phyloP scores from a whole-genome alignment of 2,888 invertebrate species.

The Chamaedrilus cognettii region DNA sequence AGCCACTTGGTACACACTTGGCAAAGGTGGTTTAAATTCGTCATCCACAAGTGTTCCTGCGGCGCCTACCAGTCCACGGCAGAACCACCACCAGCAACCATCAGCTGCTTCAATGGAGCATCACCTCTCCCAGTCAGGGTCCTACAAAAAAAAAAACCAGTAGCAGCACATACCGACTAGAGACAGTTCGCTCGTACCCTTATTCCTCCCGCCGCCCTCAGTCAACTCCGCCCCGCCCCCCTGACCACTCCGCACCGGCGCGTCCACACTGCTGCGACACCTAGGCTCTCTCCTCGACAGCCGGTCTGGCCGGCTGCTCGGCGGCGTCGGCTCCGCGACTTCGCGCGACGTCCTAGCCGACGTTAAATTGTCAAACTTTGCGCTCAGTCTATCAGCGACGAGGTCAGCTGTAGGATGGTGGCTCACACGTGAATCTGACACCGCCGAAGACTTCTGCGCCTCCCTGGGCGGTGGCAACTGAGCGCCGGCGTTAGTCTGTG shows the following conservation, averaged over 20 bases:
- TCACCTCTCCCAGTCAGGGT: background rate
- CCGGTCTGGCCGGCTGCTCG: background rate
- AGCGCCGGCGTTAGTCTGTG: too few species aligned
- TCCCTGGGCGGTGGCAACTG: too few species aligned
- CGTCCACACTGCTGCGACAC: background rate
- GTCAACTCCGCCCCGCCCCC: background rate
- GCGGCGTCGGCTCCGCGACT: conserved; percentile 2
- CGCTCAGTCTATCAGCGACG: background rate
- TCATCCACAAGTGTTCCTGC: too few species aligned
- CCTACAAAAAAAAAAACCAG: too few species aligned
- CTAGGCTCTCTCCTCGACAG: conserved; percentile 1
- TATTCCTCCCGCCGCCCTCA: background rate
- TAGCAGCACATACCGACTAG: background rate
- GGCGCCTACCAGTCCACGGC: background rate
- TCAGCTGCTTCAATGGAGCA: background rate
- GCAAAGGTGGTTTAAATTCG: too few species aligned
- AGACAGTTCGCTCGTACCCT: background rate
- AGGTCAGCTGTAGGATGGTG: background rate
- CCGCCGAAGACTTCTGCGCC: too few species aligned
- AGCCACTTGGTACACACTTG: too few species aligned
- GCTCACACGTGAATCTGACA: too few species aligned
- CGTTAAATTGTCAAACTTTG: too few species aligned
- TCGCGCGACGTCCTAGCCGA: background rate
- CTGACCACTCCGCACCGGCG: background rate
- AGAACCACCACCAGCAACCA: background rate